Base-by-base conservation (phyloP, 2,797 vertebrate genomes). In the Neosalanx taihuensis region DNA sequence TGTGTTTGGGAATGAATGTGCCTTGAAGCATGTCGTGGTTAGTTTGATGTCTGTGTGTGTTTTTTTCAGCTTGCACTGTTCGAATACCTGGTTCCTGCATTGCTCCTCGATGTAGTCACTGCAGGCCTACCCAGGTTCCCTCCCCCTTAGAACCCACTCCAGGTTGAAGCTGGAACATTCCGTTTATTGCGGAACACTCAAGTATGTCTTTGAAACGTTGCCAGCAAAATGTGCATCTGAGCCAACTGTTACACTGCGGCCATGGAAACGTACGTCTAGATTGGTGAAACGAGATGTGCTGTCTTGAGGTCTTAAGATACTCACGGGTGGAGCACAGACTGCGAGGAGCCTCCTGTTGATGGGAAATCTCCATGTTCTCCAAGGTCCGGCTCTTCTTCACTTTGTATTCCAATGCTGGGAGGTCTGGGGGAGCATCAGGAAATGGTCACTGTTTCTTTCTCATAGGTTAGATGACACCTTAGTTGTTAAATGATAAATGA, bases 1-100 rank as follows among this genome's bases (percentile, higher is more conserved):
- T 89, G 83, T 72, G 59, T 15, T 69, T 18, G 71, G 83, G 83
- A 83, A 79, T 91, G 84, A 86, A 75, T 80, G 89, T 88, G 89
- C 83, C 77, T 86, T 86, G 80, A 80, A 64, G 88, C 89, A 89
- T 90, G 89, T 90, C 76, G 65, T 15, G 83, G 81, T 89, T 81
- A 76, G 77, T 88, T 85, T 85, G 76, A 85, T 84, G 77, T 86
- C 84, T 79, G 84, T 85, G 86, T 66, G 66, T 72, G 23, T 26
- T 26, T 67, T 57, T 64, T 56, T 26, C 64, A 37, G 67, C 71
- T 58, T 88, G 85, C 87, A 85, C 86, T 90, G 72, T 81, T 76
- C 65, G 71, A 84, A 85, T 86, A 76, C 79, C 82, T 84, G 78
- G 85, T 85, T 85, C 78, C 86, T 86, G 86, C 86, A 88, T 81